Conservation (phyloP, 2,113 vertebrate genomes). For the Cyprinodon tularosa region DNA sequence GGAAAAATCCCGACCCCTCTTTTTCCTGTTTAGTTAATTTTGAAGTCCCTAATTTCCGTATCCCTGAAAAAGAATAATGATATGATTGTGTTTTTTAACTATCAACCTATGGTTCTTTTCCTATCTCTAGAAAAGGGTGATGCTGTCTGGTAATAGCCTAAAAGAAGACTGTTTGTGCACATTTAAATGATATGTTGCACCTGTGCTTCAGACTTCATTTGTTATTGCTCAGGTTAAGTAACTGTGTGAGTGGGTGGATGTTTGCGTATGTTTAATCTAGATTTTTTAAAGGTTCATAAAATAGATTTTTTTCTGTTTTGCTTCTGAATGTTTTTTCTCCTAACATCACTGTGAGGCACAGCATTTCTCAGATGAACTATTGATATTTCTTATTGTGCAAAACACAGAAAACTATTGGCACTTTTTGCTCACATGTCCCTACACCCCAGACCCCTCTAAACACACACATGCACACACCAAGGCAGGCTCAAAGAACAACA, state of each 20-base stretch:
- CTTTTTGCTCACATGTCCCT: neutral
- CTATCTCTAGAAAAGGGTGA: neutral
- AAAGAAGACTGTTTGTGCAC: constrained; percentile 15
- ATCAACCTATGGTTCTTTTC: constrained; percentile 5
- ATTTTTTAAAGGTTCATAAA: constrained; percentile 36
- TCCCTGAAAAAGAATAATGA: constrained; percentile 32
- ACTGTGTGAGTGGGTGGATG: constrained; percentile 4
- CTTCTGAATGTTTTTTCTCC: constrained; percentile 20
- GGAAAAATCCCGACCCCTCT: constrained; percentile 44
- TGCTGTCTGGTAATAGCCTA: constrained; percentile 2
- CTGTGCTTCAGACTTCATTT: constrained; percentile 5
- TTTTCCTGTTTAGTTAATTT: constrained; percentile 24
- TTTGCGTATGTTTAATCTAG: constrained; percentile 5
- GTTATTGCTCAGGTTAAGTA: neutral
- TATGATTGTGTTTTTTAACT: constrained; percentile 30
- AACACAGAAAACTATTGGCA: neutral
- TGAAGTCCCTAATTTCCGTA: constrained; percentile 48
- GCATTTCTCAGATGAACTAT: neutral
- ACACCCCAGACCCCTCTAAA: too few species aligned
- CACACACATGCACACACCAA: neutral
- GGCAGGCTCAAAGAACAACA: constrained; percentile 1
- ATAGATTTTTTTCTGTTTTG: constrained; percentile 41
- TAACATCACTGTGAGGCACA: constrained; percentile 13
- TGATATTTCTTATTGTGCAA: neutral
- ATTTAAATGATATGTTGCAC: constrained; percentile 9